Percentiles rank a stretch among this genome's conserved stretches.
Conservation (phyloP, 2,888 invertebrate genomes). For the Ennomos erosarius region DNA sequence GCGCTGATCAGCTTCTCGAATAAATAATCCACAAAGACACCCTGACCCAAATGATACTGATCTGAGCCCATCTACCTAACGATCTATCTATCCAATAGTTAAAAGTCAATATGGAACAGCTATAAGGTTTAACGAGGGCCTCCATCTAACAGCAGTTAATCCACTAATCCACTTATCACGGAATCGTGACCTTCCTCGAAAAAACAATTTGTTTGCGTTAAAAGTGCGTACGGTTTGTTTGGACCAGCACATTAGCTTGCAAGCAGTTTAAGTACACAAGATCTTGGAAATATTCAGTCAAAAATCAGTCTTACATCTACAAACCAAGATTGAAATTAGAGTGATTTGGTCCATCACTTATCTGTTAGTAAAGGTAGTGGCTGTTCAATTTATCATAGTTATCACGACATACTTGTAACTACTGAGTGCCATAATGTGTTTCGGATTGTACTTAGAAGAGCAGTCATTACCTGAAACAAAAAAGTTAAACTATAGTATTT, state of each 20-base stretch:
- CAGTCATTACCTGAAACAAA: slow-evolving; percentile 63
- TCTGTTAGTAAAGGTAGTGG: slow-evolving; percentile 28
- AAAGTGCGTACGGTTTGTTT: slow-evolving; percentile 56
- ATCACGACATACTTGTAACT: slow-evolving; percentile 32
- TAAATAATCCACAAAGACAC: background rate
- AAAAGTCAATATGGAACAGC: slow-evolving; percentile 16
- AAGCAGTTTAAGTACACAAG: slow-evolving; percentile 27
- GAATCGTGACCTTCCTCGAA: slow-evolving; percentile 57
- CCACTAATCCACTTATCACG: slow-evolving; percentile 37
- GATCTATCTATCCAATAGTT: slow-evolving; percentile 13
- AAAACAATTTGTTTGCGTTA: slow-evolving; percentile 51
- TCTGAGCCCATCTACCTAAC: slow-evolving; percentile 12
- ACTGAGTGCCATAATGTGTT: slow-evolving; percentile 36
- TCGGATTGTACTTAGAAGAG: slow-evolving; percentile 28
- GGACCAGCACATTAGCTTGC: slow-evolving; percentile 39
- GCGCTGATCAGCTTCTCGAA: too few species aligned
- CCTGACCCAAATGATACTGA: background rate
- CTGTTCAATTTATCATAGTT: slow-evolving; percentile 37
- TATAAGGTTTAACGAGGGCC: slow-evolving; percentile 21
- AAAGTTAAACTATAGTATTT: slow-evolving; percentile 23
- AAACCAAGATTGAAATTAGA: slow-evolving; percentile 19
- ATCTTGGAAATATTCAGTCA: slow-evolving; percentile 4
- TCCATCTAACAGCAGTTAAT: slow-evolving; percentile 30
- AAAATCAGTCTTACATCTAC: slow-evolving; percentile 12
- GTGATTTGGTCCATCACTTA: slow-evolving; percentile 19